Base-by-base conservation (phyloP, 2,113 vertebrate genomes). In the Cavia porcellus region DNA sequence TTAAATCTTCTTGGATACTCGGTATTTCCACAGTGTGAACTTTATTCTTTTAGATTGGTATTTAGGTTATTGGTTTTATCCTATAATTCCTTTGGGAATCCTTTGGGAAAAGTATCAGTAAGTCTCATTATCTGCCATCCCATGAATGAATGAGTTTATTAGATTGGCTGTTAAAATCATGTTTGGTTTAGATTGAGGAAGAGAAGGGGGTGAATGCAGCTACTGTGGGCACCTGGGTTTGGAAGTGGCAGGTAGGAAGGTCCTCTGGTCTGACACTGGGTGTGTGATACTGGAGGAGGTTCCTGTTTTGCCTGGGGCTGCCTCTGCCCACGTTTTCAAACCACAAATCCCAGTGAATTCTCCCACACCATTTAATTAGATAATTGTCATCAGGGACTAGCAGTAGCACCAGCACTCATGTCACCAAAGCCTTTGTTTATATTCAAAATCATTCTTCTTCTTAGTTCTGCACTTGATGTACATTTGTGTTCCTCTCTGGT, bases 61-160 rank as follows among this genome's bases (percentile, higher is more conserved):
- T 59, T 96, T 68, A 55, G 61, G 42, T 92, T 95, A 83, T 32
- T 79, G 68, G 38, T 77, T 94, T 42, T 96, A 82, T 35, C 59
- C 55, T 35, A 66, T n/a, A 95, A 15, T 59, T 38, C 45, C 9
- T 80, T 79, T 89, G 47, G 89, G 62, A 32, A 90, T 38, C 45
- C 9, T 80, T 79, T 89, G 47, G 89, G 62, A 32, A 90, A 85
- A 87, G 72, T 80, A 92, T 42, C 50, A 77, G 55, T 83, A 52
- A 74, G 38, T 95, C n/a, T 92, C 90, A 81, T 81, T 74, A 90
- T 74, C 79, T 74, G 42, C 68, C 28, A 3, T 85, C 38, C 20
- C n/a, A 32, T 70, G 77, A 20, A 22, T 83, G 85, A 95, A n/a
- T 86, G 91, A 61, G 38, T 86, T 93, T 82, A 87, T 93, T 35